Evolutionary conservation across 2,797 vertebrate species (phyloP).

Genomic region (Echiichthys vipera): DNA sequence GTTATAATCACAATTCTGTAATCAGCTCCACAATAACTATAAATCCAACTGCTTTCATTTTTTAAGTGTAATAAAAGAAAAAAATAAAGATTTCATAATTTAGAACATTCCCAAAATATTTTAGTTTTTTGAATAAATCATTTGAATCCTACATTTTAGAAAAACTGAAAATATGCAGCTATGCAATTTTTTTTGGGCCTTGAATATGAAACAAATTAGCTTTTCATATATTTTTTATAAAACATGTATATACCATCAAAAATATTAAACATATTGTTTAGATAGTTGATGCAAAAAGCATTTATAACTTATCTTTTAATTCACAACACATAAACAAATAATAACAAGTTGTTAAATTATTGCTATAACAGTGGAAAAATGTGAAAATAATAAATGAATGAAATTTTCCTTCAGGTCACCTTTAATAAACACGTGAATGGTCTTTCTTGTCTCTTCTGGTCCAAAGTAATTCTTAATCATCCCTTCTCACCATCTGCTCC

Average conservation of each 20-base stretch:
- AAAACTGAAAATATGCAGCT: neutral
- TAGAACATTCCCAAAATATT: neutral
- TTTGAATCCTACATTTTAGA: neutral
- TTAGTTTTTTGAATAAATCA: neutral
- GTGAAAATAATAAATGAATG: neutral
- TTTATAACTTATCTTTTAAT: neutral
- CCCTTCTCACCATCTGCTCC: slow-evolving; percentile 68
- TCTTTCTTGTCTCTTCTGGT: slow-evolving; percentile 14
- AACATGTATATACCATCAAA: neutral
- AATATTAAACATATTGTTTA: neutral
- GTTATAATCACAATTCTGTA: neutral
- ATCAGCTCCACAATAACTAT: neutral
- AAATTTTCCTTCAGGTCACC: neutral
- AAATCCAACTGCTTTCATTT: neutral
- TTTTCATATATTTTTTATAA: neutral
- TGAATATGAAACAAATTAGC: neutral
- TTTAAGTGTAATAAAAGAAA: slow-evolving; percentile 1
- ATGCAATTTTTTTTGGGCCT: neutral
- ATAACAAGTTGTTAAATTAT: neutral
- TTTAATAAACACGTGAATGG: slow-evolving; percentile 12
- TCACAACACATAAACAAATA: neutral
- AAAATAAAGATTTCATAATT: neutral
- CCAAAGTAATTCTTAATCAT: slow-evolving; percentile 56
- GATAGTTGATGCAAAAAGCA: neutral
- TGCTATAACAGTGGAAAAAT: too few relatives aligned